Conservation (phyloP, 2,888 invertebrate species). For the Lithophane semibrunnea region DNA sequence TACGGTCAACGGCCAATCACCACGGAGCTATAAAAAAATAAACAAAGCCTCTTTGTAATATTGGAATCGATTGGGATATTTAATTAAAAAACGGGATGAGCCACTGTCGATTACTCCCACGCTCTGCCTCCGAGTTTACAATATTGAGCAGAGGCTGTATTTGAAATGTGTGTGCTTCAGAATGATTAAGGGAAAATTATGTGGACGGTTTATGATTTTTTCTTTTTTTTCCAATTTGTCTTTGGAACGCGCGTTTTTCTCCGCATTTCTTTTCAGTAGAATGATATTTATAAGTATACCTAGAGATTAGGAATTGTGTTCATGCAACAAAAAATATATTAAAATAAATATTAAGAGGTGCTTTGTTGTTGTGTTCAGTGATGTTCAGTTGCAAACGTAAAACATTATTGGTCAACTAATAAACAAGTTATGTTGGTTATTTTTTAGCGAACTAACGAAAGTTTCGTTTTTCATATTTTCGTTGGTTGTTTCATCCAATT, state of each 20-base stretch:
- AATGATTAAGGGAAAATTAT: conserved; percentile 25
- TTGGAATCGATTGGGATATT: conserved; percentile 71
- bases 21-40: conserved; percentile 62
- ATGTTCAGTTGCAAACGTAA: not conserved
- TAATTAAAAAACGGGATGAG: conserved; percentile 73
- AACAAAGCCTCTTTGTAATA: conserved; percentile 67
- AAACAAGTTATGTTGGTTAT: not conserved
- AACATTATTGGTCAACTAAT: conserved; percentile 2
- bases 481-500: conserved; percentile 5
- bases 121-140: conserved; percentile 31
- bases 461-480: not conserved
- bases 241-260: not conserved
- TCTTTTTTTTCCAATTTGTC: conserved; percentile 20
- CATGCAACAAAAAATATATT: not conserved
- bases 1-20: conserved; percentile 41
- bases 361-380: not conserved
- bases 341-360: not conserved
- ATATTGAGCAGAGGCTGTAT: conserved; percentile 38
- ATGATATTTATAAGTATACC: not conserved
- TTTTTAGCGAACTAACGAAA: not conserved
- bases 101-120: conserved; percentile 54
- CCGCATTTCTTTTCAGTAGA: not conserved
- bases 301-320: not conserved
- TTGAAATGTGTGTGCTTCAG: conserved; percentile 35
- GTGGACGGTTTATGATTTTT: conserved; percentile 9